Evolutionary conservation across 2,888 invertebrate species (phyloP).

Genomic region (Ctenicera cuprea): DNA sequence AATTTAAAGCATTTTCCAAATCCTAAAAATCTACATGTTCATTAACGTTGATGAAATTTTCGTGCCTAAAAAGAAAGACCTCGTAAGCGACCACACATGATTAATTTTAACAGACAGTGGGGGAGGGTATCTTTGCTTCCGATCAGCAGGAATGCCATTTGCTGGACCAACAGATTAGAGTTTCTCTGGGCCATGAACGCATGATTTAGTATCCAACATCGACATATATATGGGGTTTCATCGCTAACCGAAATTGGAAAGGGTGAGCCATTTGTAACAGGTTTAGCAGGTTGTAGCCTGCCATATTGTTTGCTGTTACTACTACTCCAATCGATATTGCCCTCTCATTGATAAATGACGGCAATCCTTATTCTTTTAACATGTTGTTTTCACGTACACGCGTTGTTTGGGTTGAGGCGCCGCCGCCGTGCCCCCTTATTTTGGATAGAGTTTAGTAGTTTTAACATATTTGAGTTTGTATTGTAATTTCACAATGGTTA

Average conservation of each 20-base stretch:
- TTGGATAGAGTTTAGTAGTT: no score
- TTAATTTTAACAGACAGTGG: constrained; percentile 24
- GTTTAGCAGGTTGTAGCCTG: constrained; percentile 36
- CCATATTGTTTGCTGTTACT: constrained; percentile 21
- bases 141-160: constrained; percentile 41
- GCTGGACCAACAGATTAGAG: constrained; percentile 38
- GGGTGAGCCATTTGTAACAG: constrained; percentile 38
- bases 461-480: no score
- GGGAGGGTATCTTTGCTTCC: constrained; percentile 32
- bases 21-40: no score
- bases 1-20: no score
- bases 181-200: constrained; percentile 8
- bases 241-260: constrained; percentile 41
- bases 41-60: no score
- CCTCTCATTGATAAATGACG: constrained; percentile 17
- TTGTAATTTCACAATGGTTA: no score
- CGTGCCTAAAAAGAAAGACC: not conserved
- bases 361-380: constrained; percentile 22
- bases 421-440: no score
- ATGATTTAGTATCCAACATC: constrained; percentile 40
- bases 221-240: constrained; percentile 36
- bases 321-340: constrained; percentile 20
- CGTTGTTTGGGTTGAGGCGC: not conserved
- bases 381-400: constrained; percentile 4
- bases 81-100: constrained; percentile 14